These are phyloP conservation scores for Hesperophylax magnus DNA, from an alignment of 1,140 invertebrate genomes.

Conservation along the genomic window DNA sequence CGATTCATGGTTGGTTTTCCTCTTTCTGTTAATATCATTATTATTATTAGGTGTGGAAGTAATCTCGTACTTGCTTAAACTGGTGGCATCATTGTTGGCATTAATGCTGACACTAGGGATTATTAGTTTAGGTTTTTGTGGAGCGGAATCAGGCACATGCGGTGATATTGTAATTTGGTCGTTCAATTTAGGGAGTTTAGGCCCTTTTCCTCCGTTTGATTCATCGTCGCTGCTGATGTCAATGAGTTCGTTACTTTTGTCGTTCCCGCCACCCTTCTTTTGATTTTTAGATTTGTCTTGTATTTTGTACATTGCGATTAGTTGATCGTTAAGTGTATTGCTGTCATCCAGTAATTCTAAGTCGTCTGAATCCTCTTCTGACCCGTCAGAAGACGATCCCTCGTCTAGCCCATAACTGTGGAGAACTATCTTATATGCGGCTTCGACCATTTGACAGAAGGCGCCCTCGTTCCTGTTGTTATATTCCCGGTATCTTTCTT, in stretches of 20 bases:
- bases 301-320: conserved; percentile 69
- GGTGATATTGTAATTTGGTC: conserved; percentile 67
- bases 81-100: conserved; percentile 31
- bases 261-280: conserved; percentile 58
- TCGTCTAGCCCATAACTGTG: conserved; percentile 71
- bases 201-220: conserved; percentile 64
- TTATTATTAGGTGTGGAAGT: neutral
- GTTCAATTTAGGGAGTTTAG: conserved; percentile 63
- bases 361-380: conserved; percentile 70
- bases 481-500: conserved; percentile 80
- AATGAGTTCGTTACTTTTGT: conserved; percentile 70
- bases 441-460: conserved; percentile 77
- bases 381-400: conserved; percentile 70
- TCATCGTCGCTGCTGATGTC: conserved; percentile 74
- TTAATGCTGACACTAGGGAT: conserved; percentile 57
- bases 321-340: conserved; percentile 66
- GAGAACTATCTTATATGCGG: conserved; percentile 72
- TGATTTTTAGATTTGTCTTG: conserved; percentile 65
- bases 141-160: conserved; percentile 60
- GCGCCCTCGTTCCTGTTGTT: conserved; percentile 76
- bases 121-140: conserved; percentile 58
- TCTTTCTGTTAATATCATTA: conserved; percentile 1
- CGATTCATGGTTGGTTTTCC: conserved; percentile 26
- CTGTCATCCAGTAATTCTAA: conserved; percentile 70
- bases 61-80: conserved; percentile 10